Evolutionary conservation across 2,113 vertebrate genomes (phyloP).

Genomic region (Elachura formosa): DNA sequence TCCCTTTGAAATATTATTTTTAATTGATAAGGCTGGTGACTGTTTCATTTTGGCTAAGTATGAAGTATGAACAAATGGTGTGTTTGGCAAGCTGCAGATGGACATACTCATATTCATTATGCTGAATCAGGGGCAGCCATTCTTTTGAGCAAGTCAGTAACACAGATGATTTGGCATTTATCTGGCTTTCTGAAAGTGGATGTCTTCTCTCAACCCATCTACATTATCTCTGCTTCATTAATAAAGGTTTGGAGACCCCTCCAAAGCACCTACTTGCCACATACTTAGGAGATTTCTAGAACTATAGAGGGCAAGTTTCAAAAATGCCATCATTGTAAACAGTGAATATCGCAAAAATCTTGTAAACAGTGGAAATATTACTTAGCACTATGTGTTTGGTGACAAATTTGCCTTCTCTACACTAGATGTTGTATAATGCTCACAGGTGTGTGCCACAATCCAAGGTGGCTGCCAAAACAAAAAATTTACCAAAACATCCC

Average conservation of each 20-base stretch:
- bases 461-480: background rate
- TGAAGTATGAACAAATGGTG: background rate
- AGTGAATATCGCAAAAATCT: no score
- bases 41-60: background rate
- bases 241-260: background rate
- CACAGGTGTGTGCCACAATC: background rate
- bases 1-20: background rate
- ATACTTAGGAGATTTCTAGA: background rate
- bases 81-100: slow-evolving; percentile 12
- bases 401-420: background rate
- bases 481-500: background rate
- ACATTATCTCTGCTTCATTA: background rate
- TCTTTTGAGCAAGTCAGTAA: background rate
- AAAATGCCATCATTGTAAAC: background rate
- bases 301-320: background rate
- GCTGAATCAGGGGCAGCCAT: slow-evolving; percentile 46
- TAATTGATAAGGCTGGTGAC: background rate
- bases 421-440: background rate
- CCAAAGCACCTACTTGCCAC: background rate
- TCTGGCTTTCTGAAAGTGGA: background rate
- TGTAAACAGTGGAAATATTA: background rate
- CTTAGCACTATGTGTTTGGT: background rate
- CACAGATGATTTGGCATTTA: background rate
- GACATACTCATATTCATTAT: background rate
- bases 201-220: background rate